Base-by-base conservation (phyloP, 2,797 vertebrate species). In the Austrolebias charrua region DNA sequence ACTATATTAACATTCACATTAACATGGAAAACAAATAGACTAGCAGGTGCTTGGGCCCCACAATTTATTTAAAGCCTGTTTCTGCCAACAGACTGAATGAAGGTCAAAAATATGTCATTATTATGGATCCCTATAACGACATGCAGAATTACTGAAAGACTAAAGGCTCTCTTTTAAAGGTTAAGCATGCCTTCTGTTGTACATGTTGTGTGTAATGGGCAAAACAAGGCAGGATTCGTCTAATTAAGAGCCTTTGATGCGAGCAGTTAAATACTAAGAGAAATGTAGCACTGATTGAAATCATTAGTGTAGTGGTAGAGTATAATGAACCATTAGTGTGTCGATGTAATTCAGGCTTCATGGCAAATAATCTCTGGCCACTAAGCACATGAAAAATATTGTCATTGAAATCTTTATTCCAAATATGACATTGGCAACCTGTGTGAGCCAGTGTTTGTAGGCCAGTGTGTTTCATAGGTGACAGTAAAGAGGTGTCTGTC, bases 1-100 rank as follows among this genome's bases (percentile, higher is more conserved):
- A 80, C 80, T 66, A 71, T 72, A 86, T 83, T 87, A 87, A 80
- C 75, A 72, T 76, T 79, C 67, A 78, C 73, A 83, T 86, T 78
- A 89, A 74, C 78, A 83, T 58, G 38, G 55, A 77, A 69, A 75
- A 82, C 63, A 82, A 87, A 86, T 79, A 63, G 55, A 61, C 63
- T 51, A 77, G 49, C 79, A 76, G 80, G 73, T 85, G 79, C 68
- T 85, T 76, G 60, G 67, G 80, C 74, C 63, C 67, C 44, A 68
- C 69, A 73, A 81, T 86, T 85, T 62, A 86, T 86, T 90, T 83
- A 80, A 44, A 80, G 61, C 31, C 65, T 61, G 62, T 78, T 53
- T 81, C 56, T 69, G 68, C 77, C 75, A 83, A 66, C 50, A 10
- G 57, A 69, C 40, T 60, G 29, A 31, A 60, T 55, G 65, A 81